These are phyloP conservation scores for Danaus melanippus DNA, from an alignment of 1,140 invertebrate genomes.

Conservation along the genomic window DNA sequence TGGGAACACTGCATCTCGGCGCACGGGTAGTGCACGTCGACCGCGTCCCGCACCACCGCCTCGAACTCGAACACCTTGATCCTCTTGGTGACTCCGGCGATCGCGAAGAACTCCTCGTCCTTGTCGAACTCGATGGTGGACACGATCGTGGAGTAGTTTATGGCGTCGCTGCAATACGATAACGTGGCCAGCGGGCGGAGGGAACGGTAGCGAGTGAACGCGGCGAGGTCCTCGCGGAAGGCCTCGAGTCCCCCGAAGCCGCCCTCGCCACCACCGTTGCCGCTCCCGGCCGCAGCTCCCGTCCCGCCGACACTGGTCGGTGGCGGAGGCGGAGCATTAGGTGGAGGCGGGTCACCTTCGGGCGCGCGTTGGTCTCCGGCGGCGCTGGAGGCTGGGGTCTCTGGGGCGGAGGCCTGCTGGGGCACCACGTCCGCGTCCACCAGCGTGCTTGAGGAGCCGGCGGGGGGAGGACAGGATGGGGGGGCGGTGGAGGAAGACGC, in stretches of 20 bases:
- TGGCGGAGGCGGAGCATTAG: slow-evolving; percentile 5
- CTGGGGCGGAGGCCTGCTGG: slow-evolving; percentile 24
- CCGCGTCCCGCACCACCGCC: slow-evolving; percentile 86
- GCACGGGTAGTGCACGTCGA: slow-evolving; percentile 93
- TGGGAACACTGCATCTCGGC: slow-evolving; percentile 94
- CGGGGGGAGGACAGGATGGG: slow-evolving; percentile 16
- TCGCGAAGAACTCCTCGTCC: slow-evolving; percentile 96
- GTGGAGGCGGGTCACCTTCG: slow-evolving; percentile 19
- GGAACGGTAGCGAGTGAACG: slow-evolving; percentile 89
- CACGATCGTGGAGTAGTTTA: slow-evolving; percentile 92
- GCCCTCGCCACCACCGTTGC: slow-evolving; percentile 15
- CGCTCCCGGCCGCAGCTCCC: slow-evolving; percentile 3
- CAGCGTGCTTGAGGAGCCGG: slow-evolving; percentile 6
- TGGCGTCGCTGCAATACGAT: slow-evolving; percentile 91
- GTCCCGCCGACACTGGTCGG: slow-evolving; percentile 1
- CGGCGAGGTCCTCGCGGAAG: slow-evolving; percentile 90
- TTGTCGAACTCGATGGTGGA: slow-evolving; percentile 98
- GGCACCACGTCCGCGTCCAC: slow-evolving; percentile 35
- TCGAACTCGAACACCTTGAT: slow-evolving; percentile 96
- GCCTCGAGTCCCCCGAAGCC: slow-evolving; percentile 76
- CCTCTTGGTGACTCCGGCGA: slow-evolving; percentile 95
- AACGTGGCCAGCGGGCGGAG: slow-evolving; percentile 88
- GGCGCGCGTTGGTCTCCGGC: slow-evolving; percentile 69
- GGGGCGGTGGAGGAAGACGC: background rate
- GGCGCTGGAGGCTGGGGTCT: slow-evolving; percentile 67